Evolutionary conservation across 2,797 vertebrate species (phyloP).

Genomic region (Rhinophrynus dorsalis): DNA sequence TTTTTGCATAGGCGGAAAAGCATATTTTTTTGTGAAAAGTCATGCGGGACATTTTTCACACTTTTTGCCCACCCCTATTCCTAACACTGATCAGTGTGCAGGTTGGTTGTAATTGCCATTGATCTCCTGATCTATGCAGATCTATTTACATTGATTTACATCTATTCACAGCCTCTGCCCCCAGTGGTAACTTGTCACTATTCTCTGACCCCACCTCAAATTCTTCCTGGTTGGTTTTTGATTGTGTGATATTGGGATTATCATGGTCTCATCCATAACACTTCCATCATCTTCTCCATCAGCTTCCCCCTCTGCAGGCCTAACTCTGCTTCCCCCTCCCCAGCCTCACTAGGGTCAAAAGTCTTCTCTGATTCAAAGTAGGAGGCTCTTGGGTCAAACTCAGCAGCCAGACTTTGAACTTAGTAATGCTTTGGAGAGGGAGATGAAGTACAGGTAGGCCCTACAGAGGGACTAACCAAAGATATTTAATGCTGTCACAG

Average conservation of each 20-base stretch:
- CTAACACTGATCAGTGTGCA: conserved; percentile 72
- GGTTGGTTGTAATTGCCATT: conserved; percentile 95
- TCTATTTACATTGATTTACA: too few relatives aligned
- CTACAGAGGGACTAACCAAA: too few relatives aligned
- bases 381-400: conserved; percentile 87
- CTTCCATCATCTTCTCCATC: conserved; percentile 81
- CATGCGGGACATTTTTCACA: too few relatives aligned
- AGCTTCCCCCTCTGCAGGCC: conserved; percentile 61
- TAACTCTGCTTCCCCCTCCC: conserved; percentile 67
- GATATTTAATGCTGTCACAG: too few relatives aligned
- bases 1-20: too few relatives aligned
- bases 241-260: conserved; percentile 83
- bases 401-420: conserved; percentile 78
- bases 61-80: too few relatives aligned
- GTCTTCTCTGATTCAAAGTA: conserved; percentile 91
- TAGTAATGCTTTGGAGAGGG: too few relatives aligned
- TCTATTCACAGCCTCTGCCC: conserved; percentile 94
- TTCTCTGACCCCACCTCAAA: conserved; percentile 94
- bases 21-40: too few relatives aligned
- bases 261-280: conserved; percentile 80
- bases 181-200: conserved; percentile 92
- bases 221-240: conserved; percentile 90
- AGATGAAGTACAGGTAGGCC: too few relatives aligned
- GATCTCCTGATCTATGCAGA: conserved; percentile 89
- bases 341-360: conserved; percentile 74